Evolutionary conservation across 2,113 vertebrate genomes (phyloP), one percentile per base, ranked within the genome.

Genomic region (Turnix velox): DNA sequence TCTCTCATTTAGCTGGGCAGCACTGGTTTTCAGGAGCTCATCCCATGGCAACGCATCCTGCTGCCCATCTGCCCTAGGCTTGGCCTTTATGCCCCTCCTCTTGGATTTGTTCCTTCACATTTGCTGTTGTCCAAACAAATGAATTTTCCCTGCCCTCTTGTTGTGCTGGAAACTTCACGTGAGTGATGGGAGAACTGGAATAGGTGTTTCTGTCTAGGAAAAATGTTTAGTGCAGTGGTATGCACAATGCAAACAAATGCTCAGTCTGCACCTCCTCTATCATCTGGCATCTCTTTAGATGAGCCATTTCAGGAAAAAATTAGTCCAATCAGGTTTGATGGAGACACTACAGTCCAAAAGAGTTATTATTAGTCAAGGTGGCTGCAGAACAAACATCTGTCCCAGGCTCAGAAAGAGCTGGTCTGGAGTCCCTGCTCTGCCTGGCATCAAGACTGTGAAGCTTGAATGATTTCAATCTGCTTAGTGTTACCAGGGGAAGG

Each of bases 41-140:
- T 72, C 40, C 22, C 51, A 18, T 3, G 1, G 19, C 2, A 4
- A 43, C 0, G 0, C 0, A 1, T 68, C 51, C 58, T 58, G 10
- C 15, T 79, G 52, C n/a, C 27, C 9, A 3, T 11, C n/a, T 59
- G 35, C 35, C 7, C 3, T 31, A 24, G 0, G 1, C 14, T 88
- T 59, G 76, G 45, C 16, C 45, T 57, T 84, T 48, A 31, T 0
- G 0, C 9, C 5, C 13, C 35, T 61, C 42, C 31, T 15, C 51
- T 90, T 48, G 9, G 28, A 2, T 45, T 92, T 66, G 17, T 61
- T 80, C 40, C 25, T 73, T 76, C n/a, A 7, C 33, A 48, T 51
- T 55, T 71, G 27, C 14, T 62, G 10, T 74, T 35, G 17, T 31
- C 43, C 16, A 42, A 9, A 30, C 66, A 63, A 65, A 35, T 17